Base-by-base conservation (phyloP, 1,140 invertebrate genomes). In the Drosophila dunni region DNA sequence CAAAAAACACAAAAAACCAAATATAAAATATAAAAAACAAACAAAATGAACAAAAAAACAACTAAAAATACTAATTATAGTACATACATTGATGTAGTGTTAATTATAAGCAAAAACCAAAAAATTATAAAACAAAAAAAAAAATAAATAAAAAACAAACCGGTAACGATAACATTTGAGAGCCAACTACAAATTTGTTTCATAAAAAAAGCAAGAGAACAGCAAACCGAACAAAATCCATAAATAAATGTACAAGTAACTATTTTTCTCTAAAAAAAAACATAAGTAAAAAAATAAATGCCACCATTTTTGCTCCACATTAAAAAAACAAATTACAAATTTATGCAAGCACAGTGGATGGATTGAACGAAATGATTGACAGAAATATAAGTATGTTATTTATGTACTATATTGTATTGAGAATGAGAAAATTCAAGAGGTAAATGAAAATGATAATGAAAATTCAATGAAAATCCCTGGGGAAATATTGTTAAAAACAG, bases 51-150 rank as follows among this genome's bases (percentile, higher is more conserved):
- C 20, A 75, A 72, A 78, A 79, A 58, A 76, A 76, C 66, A 81
- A 91, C 84, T 89, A 79, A 90, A 86, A 89, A 90, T 89, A 90
- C 85, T 90, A 90, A 85, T 89, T 90, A 90, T 90, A 90, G 86
- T 82, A 88, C 84, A 86, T 88, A 86, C 82, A 91, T 90, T 90
- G 86, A 90, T 90, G 86, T 90, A 90, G 86, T 90, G 79, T 90
- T 90, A 90, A 68, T 73, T 78, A 57, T 90, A 90, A 90, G 86
- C 46, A 48, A 67, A 82, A 80, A 72, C 54, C 45, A 62, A 57
- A 63, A 58, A 56, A 60, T 45, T 42, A 20, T 34, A 71, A 62
- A 64, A 29, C 3, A 29, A 29, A 29, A 29, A 29, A 29, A 29
- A 0, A 29, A 29, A 20, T 20, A 20, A 29, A 29, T 5, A 29